phyloP scores from a whole-genome alignment of 2,797 vertebrate species.

The Cossypha dichroa region DNA sequence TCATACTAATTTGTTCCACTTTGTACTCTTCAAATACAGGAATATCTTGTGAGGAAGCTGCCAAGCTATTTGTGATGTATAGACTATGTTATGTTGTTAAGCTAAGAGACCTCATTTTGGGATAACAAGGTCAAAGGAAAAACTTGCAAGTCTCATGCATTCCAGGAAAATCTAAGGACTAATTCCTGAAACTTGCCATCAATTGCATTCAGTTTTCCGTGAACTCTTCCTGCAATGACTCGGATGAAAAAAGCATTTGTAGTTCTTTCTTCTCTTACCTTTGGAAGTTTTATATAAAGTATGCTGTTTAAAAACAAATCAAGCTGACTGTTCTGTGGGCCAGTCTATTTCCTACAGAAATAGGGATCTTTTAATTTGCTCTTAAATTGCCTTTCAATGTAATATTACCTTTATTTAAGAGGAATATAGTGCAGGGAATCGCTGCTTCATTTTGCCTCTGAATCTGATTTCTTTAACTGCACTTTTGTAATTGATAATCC shows the following conservation, averaged over 20 bases:
- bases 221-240: background rate
- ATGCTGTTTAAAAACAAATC: background rate
- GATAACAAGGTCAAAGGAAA: background rate
- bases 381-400: background rate
- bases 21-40: background rate
- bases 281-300: background rate
- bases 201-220: background rate
- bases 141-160: background rate
- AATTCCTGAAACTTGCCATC: background rate
- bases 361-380: background rate
- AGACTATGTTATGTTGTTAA: background rate
- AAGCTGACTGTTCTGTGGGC: background rate
- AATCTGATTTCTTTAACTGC: background rate
- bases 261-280: background rate
- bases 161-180: background rate
- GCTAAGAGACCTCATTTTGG: background rate
- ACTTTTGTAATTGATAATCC: background rate
- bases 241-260: background rate
- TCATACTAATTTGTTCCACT: background rate
- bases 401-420: background rate
- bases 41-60: background rate
- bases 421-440: background rate
- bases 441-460: background rate
- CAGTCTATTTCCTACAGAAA: background rate
- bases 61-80: background rate